Evolutionary conservation across 1,140 invertebrate genomes (phyloP), one percentile per base, ranked within the genome.

Genomic region (Drosophila mayri): DNA sequence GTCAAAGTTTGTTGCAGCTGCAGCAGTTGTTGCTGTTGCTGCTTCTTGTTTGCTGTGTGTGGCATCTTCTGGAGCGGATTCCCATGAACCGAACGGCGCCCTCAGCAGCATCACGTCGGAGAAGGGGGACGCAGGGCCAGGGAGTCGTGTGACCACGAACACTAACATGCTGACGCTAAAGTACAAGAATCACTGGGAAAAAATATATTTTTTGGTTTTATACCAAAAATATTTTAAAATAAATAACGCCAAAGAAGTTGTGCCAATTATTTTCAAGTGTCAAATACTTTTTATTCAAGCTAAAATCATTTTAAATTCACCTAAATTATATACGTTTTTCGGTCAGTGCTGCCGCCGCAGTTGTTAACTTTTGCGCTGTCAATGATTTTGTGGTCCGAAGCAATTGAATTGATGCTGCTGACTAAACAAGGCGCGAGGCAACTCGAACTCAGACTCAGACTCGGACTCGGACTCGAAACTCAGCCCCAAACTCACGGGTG

Each of bases 321-420:
- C 0, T 4, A n/a, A 7, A 25, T 2, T 10, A 14, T 40, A 16
- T 28, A 41, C 25, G 1, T n/a, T 8, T 55, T 62, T 66, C 32
- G 38, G 2, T 35, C 41, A 62, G 64, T 66, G 64, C n/a, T 60
- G 16, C 54, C 11, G 54, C 58, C n/a, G 70, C 83, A 54, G 78
- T 81, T 86, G 78, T 71, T 70, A 77, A 60, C 61, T 71, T 73
- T 77, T 73, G 43, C 72, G 76, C 82, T 88, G 84, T 88, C 85
- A 90, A 90, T 88, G 85, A 79, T 78, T 88, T 81, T 87, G 84
- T 80, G 76, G 79, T 84, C 67, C 76, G 58, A n/a, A 71, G 84
- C 84, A 87, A 88, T 88, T 88, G 76, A 87, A 83, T 78, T 77
- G 83, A 72, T 60, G 83, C 65, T 71, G 79, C 60, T 70, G 65